These are phyloP conservation scores for Ondatra zibethicus DNA, from an alignment of 2,113 vertebrate genomes.

Conservation along the genomic window DNA sequence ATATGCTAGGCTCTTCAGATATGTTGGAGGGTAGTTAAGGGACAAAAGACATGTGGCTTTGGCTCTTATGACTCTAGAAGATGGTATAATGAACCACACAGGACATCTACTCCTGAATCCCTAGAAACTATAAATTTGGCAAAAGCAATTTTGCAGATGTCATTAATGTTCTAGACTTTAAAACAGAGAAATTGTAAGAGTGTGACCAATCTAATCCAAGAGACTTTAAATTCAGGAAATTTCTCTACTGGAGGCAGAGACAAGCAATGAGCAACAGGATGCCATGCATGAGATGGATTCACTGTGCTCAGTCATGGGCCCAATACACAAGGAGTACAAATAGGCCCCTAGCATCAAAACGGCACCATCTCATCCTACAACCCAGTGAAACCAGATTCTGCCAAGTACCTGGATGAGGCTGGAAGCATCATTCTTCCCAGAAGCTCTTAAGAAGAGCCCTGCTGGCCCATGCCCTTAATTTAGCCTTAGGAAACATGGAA, in stretches of 20 bases:
- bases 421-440: neutral
- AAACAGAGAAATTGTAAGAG: neutral
- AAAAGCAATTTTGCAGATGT: neutral
- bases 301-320: fast-evolving
- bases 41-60: neutral
- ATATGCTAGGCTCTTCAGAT: neutral
- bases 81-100: neutral
- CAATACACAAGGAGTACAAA: no score
- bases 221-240: neutral
- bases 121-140: neutral
- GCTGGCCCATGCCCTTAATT: neutral
- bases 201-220: neutral
- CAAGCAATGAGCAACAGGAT: neutral
- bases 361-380: neutral
- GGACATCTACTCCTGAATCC: neutral
- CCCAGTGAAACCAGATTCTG: neutral
- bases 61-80: neutral
- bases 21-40: fast-evolving
- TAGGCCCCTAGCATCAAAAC: neutral
- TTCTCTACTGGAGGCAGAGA: neutral
- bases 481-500: neutral
- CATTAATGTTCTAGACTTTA: neutral
- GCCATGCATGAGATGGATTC: neutral
- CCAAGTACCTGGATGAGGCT: neutral
- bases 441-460: neutral